These are phyloP conservation scores for Acanthiza pusilla DNA, from an alignment of 2,797 vertebrate genomes.

Conservation along the genomic window DNA sequence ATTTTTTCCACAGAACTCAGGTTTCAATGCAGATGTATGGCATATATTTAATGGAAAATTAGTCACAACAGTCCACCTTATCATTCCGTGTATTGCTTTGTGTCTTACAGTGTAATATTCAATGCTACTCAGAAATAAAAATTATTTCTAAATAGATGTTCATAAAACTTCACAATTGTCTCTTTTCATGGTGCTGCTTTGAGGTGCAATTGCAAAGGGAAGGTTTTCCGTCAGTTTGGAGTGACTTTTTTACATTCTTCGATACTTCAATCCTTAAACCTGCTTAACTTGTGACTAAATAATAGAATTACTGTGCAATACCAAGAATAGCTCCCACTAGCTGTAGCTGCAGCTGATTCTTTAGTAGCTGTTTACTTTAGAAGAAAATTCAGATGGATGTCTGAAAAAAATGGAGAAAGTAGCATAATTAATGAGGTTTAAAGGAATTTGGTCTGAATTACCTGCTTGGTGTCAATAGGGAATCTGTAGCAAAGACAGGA, in stretches of 20 bases:
- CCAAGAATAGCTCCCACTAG: not conserved
- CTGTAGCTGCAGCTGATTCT: not conserved
- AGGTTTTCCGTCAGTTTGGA: not conserved
- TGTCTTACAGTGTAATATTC: not conserved
- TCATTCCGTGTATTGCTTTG: not conserved
- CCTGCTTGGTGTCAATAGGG: not conserved
- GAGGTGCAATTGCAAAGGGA: not conserved
- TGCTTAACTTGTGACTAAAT: not conserved
- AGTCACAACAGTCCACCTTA: not conserved
- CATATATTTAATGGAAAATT: not conserved
- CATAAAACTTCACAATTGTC: not conserved
- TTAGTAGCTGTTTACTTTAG: not conserved
- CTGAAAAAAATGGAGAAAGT: not conserved
- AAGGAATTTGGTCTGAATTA: not conserved
- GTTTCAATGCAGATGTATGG: not conserved
- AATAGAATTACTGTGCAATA: not conserved
- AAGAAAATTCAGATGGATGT: not conserved
- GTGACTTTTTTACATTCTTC: not conserved
- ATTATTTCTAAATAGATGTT: not conserved
- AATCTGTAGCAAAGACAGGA: not conserved
- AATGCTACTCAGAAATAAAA: not conserved
- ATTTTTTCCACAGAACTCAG: not conserved
- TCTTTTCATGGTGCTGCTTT: not conserved
- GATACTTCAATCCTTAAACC: not conserved
- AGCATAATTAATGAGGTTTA: not conserved